Evolutionary conservation across 2,113 vertebrate genomes (phyloP), one percentile per base, ranked within the genome.

Genomic region (Zingel zingel): DNA sequence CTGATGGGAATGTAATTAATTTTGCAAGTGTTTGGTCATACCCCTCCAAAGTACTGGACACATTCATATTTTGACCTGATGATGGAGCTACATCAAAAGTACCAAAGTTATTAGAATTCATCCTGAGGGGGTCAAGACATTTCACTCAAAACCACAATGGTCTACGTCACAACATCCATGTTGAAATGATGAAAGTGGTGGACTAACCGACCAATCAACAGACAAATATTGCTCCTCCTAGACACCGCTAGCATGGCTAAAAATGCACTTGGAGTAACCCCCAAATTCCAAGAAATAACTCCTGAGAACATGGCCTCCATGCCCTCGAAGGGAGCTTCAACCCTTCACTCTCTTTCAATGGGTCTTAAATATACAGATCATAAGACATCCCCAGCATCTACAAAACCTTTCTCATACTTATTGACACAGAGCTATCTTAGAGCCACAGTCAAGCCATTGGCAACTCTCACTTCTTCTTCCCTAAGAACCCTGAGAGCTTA

Each of bases 401-500:
- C 30, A 16, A 59, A 72, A 25, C 39, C 63, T 77, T 75, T 16
- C 53, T 54, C 56, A 36, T 51, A 25, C 27, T 69, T 23, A 18
- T 16, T 59, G 58, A 79, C 66, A 77, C 30, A 53, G 57, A 80
- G 61, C 51, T 59, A 70, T 76, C 83, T 71, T 47, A 19, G 83
- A 75, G 82, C 51, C n/a, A 56, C 57, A 16, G 56, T 82, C 51
- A 68, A 51, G 72, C 45, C 88, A 63, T 2, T 19, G 69, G 7
- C 69, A 76, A 66, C 61, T 74, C 62, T 87, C 25, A 45, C 73
- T 50, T 82, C 82, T 82, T 74, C 74, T 86, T 77, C 74, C 69
- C 72, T 80, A 82, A 86, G 88, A 88, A 88, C 86, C 80, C 82
- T 89, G 88, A 86, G 88, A 92, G 92, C 85, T 91, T 93, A 93